Conservation (phyloP, 2,888 invertebrate genomes). For the Amaurobius ferox region DNA sequence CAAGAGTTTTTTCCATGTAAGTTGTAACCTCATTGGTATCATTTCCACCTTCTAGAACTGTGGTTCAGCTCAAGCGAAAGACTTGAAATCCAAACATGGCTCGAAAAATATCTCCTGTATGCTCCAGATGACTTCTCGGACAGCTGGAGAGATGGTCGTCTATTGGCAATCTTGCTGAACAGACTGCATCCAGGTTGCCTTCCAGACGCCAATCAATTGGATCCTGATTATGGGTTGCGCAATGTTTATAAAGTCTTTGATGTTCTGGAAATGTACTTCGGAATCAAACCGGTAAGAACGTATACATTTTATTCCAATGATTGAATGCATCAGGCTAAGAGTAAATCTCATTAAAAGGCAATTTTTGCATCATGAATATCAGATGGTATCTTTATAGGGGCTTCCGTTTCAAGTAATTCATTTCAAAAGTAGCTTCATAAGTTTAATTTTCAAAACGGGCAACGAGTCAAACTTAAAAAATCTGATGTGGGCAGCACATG, state of each 20-base stretch:
- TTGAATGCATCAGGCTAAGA: too few relatives aligned
- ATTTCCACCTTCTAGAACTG: constrained; percentile 19
- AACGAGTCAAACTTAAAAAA: too few relatives aligned
- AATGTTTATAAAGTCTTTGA: constrained; percentile 77
- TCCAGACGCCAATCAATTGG: constrained; percentile 76
- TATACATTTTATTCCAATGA: too few relatives aligned
- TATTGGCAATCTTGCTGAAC: constrained; percentile 77
- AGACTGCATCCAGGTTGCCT: constrained; percentile 77
- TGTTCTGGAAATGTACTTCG: constrained; percentile 76
- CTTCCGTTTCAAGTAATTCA: too few relatives aligned
- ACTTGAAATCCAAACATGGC: constrained; percentile 61
- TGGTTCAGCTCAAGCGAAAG: constrained; percentile 27
- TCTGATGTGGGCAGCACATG: too few relatives aligned
- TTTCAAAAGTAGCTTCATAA: too few relatives aligned
- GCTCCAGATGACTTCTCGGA: constrained; percentile 75
- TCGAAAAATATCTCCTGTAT: constrained; percentile 39
- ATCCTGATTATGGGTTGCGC: constrained; percentile 76
- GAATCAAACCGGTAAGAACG: constrained; percentile 76
- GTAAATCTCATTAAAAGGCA: too few relatives aligned
- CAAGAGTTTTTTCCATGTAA: too few relatives aligned
- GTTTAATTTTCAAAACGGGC: too few relatives aligned
- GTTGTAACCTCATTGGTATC: too few relatives aligned
- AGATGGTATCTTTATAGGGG: too few relatives aligned
- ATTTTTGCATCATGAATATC: too few relatives aligned
- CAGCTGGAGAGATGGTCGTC: constrained; percentile 77